Percentiles rank a stretch among this genome's conserved stretches.
Conservation (phyloP, 2,797 vertebrate genomes). For the Darevskia mixta region DNA sequence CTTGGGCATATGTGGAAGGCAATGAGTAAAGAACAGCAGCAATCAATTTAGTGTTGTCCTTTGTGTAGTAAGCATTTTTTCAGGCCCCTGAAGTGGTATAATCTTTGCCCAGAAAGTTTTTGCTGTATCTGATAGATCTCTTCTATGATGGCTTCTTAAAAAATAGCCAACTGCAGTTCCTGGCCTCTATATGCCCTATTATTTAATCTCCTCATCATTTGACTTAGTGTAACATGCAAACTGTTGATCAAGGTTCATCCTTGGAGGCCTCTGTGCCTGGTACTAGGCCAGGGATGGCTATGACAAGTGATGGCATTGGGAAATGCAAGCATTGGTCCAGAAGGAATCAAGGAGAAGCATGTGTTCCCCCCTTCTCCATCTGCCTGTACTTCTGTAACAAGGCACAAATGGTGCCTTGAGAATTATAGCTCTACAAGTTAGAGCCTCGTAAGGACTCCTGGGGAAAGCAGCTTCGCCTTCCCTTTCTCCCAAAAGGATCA, state of each 20-base stretch:
- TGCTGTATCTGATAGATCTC: background rate
- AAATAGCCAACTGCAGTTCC: background rate
- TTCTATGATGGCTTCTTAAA: background rate
- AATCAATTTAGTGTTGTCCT: background rate
- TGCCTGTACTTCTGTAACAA: background rate
- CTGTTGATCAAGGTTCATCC: background rate
- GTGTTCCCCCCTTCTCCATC: background rate
- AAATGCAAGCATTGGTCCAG: background rate
- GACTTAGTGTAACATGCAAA: no score
- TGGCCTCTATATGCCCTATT: background rate
- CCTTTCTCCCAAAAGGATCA: background rate
- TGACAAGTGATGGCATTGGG: no score
- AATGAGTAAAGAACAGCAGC: no score
- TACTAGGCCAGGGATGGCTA: no score
- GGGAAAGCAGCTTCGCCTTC: background rate
- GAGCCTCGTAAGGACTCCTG: background rate
- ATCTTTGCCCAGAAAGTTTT: background rate
- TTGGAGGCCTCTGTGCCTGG: no score
- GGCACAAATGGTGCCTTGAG: no score
- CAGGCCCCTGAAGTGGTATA: background rate
- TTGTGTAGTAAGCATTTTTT: background rate
- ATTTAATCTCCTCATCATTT: background rate
- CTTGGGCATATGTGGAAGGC: no score
- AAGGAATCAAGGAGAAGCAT: background rate
- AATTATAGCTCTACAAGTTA: background rate